These are phyloP conservation scores for Laterallus jamaicensis DNA, from an alignment of 2,113 vertebrate species.

Conservation along the genomic window DNA sequence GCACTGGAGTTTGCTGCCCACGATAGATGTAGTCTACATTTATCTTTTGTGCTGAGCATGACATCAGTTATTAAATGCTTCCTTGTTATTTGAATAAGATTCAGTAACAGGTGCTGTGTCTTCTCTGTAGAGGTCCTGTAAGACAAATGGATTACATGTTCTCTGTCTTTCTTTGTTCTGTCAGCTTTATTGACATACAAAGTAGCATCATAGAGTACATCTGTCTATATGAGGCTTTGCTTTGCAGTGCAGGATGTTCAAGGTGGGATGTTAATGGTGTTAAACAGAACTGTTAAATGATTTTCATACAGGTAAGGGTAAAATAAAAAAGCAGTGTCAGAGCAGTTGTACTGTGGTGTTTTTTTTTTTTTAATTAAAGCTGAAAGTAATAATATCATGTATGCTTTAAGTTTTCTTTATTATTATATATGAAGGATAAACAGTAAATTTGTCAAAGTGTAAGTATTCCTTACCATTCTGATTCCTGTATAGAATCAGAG, in stretches of 20 bases:
- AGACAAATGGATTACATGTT: constrained; percentile 42
- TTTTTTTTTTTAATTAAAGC: background rate
- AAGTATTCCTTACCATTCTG: background rate
- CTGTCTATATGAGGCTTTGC: constrained; percentile 13
- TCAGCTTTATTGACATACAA: constrained; percentile 45
- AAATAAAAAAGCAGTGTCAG: background rate
- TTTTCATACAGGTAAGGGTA: background rate
- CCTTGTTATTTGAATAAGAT: constrained; percentile 7
- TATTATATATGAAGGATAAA: background rate
- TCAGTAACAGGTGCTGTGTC: background rate
- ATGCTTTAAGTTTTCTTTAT: background rate
- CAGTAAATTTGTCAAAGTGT: background rate
- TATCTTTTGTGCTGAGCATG: background rate
- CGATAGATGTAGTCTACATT: background rate
- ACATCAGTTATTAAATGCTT: background rate
- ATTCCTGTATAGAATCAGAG: background rate
- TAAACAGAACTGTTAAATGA: constrained; percentile 19
- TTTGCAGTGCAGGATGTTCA: background rate
- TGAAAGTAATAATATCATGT: background rate
- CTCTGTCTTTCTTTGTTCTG: constrained; percentile 39
- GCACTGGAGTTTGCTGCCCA: background rate
- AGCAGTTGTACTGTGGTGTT: background rate
- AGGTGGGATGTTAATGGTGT: constrained; percentile 1
- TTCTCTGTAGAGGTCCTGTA: constrained; percentile 27
- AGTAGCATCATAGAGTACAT: background rate